A percentile compares a stretch with the other conserved stretches of the same genome.
These are phyloP conservation scores for Iselma pallidipennis DNA, from an alignment of 2,888 invertebrate genomes.

Conservation along the genomic window DNA sequence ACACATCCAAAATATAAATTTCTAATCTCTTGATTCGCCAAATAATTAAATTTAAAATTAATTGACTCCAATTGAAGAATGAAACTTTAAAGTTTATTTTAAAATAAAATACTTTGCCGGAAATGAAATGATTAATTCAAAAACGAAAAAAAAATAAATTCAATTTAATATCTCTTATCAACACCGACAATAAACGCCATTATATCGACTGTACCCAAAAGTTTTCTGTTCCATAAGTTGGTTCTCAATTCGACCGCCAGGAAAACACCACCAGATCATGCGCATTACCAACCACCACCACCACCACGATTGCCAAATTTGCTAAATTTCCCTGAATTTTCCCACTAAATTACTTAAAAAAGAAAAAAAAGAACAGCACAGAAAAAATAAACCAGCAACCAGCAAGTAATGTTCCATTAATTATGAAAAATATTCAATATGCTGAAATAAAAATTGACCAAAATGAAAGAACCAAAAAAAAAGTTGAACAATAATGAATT, in stretches of 20 bases:
- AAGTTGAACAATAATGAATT: no score
- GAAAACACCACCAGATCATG: conserved; percentile 30
- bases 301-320: conserved; percentile 8
- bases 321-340: background rate
- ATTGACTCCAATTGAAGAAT: no score
- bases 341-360: background rate
- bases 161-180: background rate
- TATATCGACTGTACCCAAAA: conserved; percentile 54
- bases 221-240: conserved; percentile 24
- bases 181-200: conserved; percentile 53
- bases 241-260: conserved; percentile 50
- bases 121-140: no score
- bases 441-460: no score
- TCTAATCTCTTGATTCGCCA: background rate
- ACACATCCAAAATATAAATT: background rate
- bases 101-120: no score
- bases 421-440: no score
- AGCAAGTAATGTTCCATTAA: no score
- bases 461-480: no score
- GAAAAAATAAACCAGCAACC: background rate
- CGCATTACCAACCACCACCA: conserved; percentile 10
- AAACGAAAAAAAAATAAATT: background rate
- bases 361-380: background rate
- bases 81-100: no score
- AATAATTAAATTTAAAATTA: no score